A percentile compares a stretch with the other conserved stretches of the same genome.
These are phyloP conservation scores for Adelges cooleyi DNA, from an alignment of 1,140 invertebrate species.

Conservation along the genomic window DNA sequence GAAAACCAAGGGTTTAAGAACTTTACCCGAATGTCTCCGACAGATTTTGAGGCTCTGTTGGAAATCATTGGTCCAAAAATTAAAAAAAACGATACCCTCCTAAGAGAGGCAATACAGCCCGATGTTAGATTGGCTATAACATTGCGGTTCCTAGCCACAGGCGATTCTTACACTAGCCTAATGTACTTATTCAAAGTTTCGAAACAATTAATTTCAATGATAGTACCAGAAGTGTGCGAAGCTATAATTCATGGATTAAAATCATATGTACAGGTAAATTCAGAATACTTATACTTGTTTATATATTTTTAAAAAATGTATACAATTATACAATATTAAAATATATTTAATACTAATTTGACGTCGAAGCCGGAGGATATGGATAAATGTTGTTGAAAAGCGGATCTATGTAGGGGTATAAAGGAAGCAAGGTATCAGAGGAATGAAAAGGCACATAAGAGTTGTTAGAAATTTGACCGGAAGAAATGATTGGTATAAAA, in stretches of 20 bases:
- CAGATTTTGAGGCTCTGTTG: neutral
- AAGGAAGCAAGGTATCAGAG: no score
- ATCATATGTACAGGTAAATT: neutral
- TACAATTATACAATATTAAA: no score
- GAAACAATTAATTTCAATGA: conserved; percentile 29
- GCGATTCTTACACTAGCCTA: conserved; percentile 33
- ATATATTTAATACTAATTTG: no score
- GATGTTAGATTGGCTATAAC: conserved; percentile 33
- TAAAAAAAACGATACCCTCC: conserved; percentile 34
- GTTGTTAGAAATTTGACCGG: no score
- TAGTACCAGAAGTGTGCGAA: conserved; percentile 32
- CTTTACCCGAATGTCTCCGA: conserved; percentile 19
- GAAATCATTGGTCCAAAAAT: conserved; percentile 32
- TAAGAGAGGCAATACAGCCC: conserved; percentile 33
- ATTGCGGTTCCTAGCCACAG: conserved; percentile 34
- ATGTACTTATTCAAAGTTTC: conserved; percentile 34
- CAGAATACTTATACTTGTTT: no score
- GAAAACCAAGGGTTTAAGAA: no score
- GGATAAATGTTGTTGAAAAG: no score
- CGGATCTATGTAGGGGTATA: no score
- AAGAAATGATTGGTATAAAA: no score
- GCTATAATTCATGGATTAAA: conserved; percentile 29
- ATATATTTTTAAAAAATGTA: no score
- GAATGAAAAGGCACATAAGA: no score
- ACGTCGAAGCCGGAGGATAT: no score